phyloP scores from a whole-genome alignment of 2,888 invertebrate genomes.

The Drosophila quasianomalipes region DNA sequence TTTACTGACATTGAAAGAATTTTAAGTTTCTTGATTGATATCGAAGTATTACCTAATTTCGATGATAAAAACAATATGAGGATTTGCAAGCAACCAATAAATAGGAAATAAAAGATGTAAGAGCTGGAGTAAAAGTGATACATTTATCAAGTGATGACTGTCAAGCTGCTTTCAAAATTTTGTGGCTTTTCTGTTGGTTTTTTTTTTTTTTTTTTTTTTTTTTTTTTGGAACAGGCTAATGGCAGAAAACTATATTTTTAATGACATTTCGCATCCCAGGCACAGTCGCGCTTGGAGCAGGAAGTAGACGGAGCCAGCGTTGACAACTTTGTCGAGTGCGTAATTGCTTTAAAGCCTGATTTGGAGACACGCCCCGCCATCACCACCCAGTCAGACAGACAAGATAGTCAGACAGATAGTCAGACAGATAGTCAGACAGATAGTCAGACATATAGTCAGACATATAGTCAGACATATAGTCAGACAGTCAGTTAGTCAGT shows the following conservation, averaged over 20 bases:
- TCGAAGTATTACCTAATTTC: neutral
- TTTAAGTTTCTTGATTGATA: neutral
- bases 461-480: neutral
- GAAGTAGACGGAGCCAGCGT: slow-evolving; percentile 53
- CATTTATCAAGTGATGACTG: slow-evolving; percentile 4
- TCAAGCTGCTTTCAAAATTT: slow-evolving; percentile 2
- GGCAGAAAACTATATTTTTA: slow-evolving; percentile 36
- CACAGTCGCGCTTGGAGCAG: slow-evolving; percentile 62
- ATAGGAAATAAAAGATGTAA: neutral
- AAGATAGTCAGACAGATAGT: neutral
- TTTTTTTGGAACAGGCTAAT: too few species aligned
- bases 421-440: neutral
- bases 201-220: too few species aligned
- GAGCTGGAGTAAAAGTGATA: neutral
- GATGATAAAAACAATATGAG: neutral
- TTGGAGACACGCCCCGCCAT: slow-evolving; percentile 55
- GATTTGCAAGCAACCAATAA: neutral
- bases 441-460: neutral
- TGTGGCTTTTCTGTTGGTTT: neutral
- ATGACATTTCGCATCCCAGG: slow-evolving; percentile 51
- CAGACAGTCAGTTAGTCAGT: neutral
- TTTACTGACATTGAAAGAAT: neutral
- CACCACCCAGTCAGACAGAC: neutral
- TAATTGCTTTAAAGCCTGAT: slow-evolving; percentile 74
- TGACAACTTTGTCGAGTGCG: slow-evolving; percentile 66